phyloP scores from a whole-genome alignment of 2,888 invertebrate genomes.

The Cyclophora albipunctata region DNA sequence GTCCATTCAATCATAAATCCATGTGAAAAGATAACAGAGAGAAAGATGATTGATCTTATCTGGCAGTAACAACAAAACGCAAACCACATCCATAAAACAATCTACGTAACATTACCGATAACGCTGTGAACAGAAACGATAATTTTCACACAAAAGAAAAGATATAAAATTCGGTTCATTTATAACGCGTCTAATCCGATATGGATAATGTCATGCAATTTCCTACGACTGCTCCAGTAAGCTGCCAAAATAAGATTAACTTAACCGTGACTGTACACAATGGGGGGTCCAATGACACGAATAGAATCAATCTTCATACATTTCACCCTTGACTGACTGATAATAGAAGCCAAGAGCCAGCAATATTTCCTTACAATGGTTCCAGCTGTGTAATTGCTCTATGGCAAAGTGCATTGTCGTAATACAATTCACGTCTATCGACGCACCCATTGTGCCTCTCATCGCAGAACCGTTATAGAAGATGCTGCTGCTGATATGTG shows the following conservation, averaged over 20 bases:
- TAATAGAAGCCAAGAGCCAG: conserved; percentile 32
- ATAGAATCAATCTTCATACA: conserved; percentile 44
- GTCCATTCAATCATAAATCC: no score
- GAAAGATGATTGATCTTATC: no score
- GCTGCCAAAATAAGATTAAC: conserved; percentile 21
- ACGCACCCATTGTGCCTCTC: conserved; percentile 27
- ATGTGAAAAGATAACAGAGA: no score
- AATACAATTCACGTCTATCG: conserved; percentile 44
- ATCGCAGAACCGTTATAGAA: conserved; percentile 15
- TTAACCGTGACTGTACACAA: conserved; percentile 25
- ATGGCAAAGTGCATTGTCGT: conserved; percentile 46
- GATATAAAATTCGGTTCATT: conserved; percentile 17
- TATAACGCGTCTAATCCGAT: conserved; percentile 16
- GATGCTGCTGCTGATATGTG: conserved; percentile 16
- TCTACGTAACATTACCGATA: conserved; percentile 1
- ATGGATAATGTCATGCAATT: conserved; percentile 22
- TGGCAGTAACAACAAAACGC: neutral
- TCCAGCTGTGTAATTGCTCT: conserved; percentile 44
- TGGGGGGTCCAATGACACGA: conserved; percentile 31
- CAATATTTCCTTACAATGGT: conserved; percentile 38
- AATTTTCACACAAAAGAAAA: conserved; percentile 12
- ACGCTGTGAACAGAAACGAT: conserved; percentile 1
- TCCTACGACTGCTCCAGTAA: conserved; percentile 13
- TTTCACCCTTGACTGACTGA: conserved; percentile 38
- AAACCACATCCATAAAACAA: neutral